A percentile compares a stretch with the other conserved stretches of the same genome.
phyloP scores from a whole-genome alignment of 2,113 vertebrate genomes.

The Vulpes vulpes region DNA sequence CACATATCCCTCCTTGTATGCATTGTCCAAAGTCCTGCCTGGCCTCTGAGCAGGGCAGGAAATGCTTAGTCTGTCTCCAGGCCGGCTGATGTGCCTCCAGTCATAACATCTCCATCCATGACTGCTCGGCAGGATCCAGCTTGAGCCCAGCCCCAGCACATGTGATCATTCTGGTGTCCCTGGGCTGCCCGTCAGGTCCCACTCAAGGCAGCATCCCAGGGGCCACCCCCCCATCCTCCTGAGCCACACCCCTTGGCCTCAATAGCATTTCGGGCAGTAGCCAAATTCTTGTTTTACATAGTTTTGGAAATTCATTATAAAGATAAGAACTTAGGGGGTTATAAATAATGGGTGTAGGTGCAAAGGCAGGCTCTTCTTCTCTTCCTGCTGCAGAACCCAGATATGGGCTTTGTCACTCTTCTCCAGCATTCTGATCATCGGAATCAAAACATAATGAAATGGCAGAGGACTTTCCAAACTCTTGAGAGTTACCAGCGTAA shows the following conservation, averaged over 20 bases:
- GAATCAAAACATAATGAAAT: rapidly evolving
- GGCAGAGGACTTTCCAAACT: not conserved
- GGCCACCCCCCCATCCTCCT: not conserved
- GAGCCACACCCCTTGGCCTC: not conserved
- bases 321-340: rapidly evolving
- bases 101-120: too few relatives aligned
- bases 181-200: not conserved
- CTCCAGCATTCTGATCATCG: rapidly evolving
- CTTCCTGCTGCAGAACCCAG: rapidly evolving
- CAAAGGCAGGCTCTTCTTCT: rapidly evolving
- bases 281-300: not conserved
- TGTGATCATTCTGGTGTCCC: too few relatives aligned
- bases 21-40: not conserved
- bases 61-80: too few relatives aligned
- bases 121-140: not conserved
- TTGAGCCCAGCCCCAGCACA: too few relatives aligned
- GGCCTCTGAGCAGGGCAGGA: rapidly evolving
- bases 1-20: rapidly evolving
- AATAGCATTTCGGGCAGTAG: not conserved
- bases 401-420: rapidly evolving
- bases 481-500: not conserved
- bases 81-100: rapidly evolving
- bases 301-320: not conserved
- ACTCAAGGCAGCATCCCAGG: rapidly evolving
- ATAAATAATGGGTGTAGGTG: rapidly evolving